These are phyloP conservation scores for Carassius gibelio DNA, from an alignment of 2,113 vertebrate species.

Conservation along the genomic window DNA sequence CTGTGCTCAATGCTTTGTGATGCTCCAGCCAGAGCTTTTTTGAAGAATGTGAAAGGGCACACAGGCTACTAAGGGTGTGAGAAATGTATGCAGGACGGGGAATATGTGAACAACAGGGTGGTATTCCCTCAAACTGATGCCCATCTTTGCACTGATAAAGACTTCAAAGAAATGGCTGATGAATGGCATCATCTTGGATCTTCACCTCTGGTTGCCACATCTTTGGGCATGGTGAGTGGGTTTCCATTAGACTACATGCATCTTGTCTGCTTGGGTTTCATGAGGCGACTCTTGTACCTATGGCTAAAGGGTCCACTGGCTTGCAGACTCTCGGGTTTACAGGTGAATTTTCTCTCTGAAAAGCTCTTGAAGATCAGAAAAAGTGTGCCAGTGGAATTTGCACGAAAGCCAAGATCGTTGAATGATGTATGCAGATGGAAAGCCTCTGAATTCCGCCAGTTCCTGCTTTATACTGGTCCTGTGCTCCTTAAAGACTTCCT, in stretches of 20 bases:
- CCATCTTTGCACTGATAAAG: not conserved
- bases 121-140: not conserved
- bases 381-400: not conserved
- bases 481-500: constrained; percentile 26
- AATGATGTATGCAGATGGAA: constrained; percentile 34
- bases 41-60: constrained; percentile 5
- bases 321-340: constrained; percentile 8
- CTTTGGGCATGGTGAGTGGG: constrained; percentile 19
- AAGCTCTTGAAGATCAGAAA: not conserved
- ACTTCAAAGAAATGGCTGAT: not conserved
- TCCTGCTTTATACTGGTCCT: constrained; percentile 33
- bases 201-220: constrained; percentile 9
- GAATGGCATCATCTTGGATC: not conserved
- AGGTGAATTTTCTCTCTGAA: constrained; percentile 15
- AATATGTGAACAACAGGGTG: not conserved
- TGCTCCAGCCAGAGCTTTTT: not conserved
- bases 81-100: not conserved
- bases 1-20: not conserved
- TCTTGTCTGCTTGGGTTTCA: constrained; percentile 32
- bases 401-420: not conserved
- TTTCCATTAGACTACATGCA: constrained; percentile 36
- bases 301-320: constrained; percentile 26
- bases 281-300: constrained; percentile 14
- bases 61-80: not conserved
- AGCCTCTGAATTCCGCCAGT: constrained; percentile 15